Evolutionary conservation across 23 tunicate species (phyloP).

Genomic region (Corella eumyota): DNA sequence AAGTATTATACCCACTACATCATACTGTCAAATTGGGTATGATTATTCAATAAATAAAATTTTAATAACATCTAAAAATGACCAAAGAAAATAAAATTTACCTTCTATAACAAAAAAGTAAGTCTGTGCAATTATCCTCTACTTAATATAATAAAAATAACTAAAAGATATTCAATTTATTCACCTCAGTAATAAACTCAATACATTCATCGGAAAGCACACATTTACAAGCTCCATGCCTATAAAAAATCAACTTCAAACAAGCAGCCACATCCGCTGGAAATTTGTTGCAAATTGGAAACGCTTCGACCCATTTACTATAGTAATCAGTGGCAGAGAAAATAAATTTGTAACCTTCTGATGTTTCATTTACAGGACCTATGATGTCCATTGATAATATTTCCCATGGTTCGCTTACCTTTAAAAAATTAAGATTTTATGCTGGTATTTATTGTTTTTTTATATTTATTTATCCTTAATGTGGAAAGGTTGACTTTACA

Average conservation of each 20-base stretch:
- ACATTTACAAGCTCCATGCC: conserved; percentile 65
- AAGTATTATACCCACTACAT: too few relatives aligned
- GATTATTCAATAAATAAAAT: too few relatives aligned
- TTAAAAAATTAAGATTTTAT: not conserved
- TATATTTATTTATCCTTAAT: too few relatives aligned
- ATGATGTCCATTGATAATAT: conserved; percentile 31
- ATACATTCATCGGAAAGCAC: conserved; percentile 28
- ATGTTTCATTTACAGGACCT: conserved; percentile 52
- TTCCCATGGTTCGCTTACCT: conserved; percentile 55
- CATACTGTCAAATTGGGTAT: too few relatives aligned
- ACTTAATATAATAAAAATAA: not conserved
- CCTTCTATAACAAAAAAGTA: too few relatives aligned
- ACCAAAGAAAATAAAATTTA: too few relatives aligned
- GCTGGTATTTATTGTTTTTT: too few relatives aligned
- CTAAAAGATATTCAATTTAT: not conserved
- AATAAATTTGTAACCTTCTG: conserved; percentile 55
- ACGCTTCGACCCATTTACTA: conserved; percentile 64
- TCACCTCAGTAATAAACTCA: conserved; percentile 29
- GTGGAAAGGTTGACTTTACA: too few relatives aligned
- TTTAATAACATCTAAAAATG: too few relatives aligned
- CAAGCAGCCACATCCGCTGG: conserved; percentile 61
- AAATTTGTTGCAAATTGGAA: conserved; percentile 53
- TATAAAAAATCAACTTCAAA: conserved; percentile 37
- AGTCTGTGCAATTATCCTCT: too few relatives aligned
- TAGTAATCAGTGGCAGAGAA: conserved; percentile 48